Base-by-base conservation (phyloP, 2,888 invertebrate species). In the Lepidonotus clava region DNA sequence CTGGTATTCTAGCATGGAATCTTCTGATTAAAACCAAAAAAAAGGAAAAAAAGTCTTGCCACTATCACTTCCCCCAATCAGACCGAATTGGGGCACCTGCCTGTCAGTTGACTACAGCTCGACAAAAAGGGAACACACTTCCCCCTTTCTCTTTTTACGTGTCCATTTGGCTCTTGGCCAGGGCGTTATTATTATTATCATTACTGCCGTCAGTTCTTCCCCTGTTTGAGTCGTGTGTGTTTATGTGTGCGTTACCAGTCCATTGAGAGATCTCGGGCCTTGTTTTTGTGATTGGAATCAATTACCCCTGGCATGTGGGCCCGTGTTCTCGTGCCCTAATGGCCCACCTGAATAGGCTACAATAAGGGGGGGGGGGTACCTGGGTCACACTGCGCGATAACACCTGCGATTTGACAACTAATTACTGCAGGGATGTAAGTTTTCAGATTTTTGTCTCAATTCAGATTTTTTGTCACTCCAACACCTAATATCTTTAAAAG, bases 21-120 rank as follows among this genome's bases (percentile, higher is more conserved):
- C 36, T 21, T 51, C 14, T 40, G 14, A 76, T 76, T 28, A 76
- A 61, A 61, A 34, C n/a, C n/a, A n/a, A n/a, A n/a, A n/a, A n/a
- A n/a, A n/a, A n/a, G n/a, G n/a, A n/a, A n/a, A n/a, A n/a, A n/a
- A n/a, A n/a, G n/a, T n/a, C n/a, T n/a, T n/a, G n/a, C n/a, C n/a
- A n/a, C n/a, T n/a, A n/a, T n/a, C n/a, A n/a, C 14, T 4, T 76
- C 38, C 36, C 28, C n/a, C 76, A 76, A 40, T 76, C 76, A 76
- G 38, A 11, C 38, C 34, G 40, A 76, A 76, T 76, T 76, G 28
- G 76, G 76, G 38, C 76, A 40, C 76, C 40, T 76, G 76, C 36
- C 76, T 76, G 40, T 38, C 40, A 40, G n/a, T 28, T n/a, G n/a
- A n/a, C n/a, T n/a, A n/a, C n/a, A n/a, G n/a, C n/a, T n/a, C 21